Evolutionary conservation across 30 jellyfish, hydroid and myxozoan species (phyloP), one percentile per base, ranked within the genome.

Genomic region (Hydra vulgaris): DNA sequence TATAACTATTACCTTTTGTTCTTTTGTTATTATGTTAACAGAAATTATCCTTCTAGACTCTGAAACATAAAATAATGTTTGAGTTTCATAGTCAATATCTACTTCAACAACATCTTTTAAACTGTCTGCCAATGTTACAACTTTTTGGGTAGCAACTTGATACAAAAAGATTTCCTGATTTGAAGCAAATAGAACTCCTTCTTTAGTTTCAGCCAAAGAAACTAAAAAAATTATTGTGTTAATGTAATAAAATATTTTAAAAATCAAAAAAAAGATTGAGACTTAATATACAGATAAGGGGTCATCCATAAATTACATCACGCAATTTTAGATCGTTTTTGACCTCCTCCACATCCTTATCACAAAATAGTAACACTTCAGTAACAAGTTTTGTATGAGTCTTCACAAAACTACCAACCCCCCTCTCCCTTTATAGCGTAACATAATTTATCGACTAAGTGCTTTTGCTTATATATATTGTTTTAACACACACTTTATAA

Each of bases 51-150:
- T 16, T 53, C 56, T 7, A 23, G 17, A 21, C 27, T 61, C 78
- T 20, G 26, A 23, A 19, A 78, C 66, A 25, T 20, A 78, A 52
- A 53, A 78, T 17, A 78, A 53, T 23, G 54, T 55, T 23, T 78
- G 78, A 18, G 79, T 78, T 17, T 78, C 85, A 78, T 20, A 78
- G 23, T 78, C 85, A 53, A 20, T 27, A 61, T 78, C 85, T 21
- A 78, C 7, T 23, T 66, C 78, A 78, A 53, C 79, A 78, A 78
- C 79, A 71, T 71, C 53, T 71, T 5, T 23, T 71, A 71, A 71
- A 12, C 26, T 40, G 5, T 40, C 61, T 40, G 61, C 61, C 61
- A 40, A 40, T 40, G 61, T 40, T 40, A 40, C 12, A 40, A 5
- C 12, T 40, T 40, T 40, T 40, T 40, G 61, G 5, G 12, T 5